Percentiles rank a stretch among this genome's conserved stretches.
phyloP scores from a whole-genome alignment of 2,113 vertebrate species.

The Dromaius novaehollandiae region DNA sequence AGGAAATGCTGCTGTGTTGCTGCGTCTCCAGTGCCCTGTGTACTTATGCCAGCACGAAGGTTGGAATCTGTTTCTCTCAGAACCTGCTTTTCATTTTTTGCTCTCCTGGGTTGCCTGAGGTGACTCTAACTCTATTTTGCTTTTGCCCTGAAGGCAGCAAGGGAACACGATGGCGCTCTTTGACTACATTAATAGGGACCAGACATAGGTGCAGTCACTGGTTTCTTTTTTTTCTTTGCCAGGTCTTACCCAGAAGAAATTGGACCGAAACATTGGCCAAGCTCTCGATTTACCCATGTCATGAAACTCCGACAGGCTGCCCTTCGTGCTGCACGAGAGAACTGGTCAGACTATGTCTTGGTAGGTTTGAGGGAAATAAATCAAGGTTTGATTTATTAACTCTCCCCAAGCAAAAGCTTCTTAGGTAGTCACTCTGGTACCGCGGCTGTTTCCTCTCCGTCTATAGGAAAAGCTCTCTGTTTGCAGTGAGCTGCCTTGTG shows the following conservation, averaged over 20 bases:
- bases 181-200: background rate
- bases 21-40: background rate
- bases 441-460: background rate
- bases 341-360: slow-evolving; percentile 96
- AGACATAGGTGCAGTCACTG: background rate
- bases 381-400: background rate
- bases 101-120: slow-evolving; percentile 7
- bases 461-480: background rate
- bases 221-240: background rate
- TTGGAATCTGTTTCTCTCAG: background rate
- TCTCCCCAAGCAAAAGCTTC: background rate
- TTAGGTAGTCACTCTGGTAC: background rate
- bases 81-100: background rate
- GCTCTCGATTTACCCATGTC: slow-evolving; percentile 90
- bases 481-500: background rate
- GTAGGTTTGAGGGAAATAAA: slow-evolving; percentile 70
- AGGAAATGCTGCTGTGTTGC: background rate
- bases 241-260: slow-evolving; percentile 94
- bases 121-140: background rate
- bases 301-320: slow-evolving; percentile 96
- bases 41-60: background rate
- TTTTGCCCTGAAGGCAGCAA: background rate
- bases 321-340: slow-evolving; percentile 87
- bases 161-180: background rate
- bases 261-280: slow-evolving; percentile 95